Evolutionary conservation across 2,888 invertebrate genomes (phyloP), one percentile per base, ranked within the genome.

Genomic region (Leptinotarsa tumamoca): DNA sequence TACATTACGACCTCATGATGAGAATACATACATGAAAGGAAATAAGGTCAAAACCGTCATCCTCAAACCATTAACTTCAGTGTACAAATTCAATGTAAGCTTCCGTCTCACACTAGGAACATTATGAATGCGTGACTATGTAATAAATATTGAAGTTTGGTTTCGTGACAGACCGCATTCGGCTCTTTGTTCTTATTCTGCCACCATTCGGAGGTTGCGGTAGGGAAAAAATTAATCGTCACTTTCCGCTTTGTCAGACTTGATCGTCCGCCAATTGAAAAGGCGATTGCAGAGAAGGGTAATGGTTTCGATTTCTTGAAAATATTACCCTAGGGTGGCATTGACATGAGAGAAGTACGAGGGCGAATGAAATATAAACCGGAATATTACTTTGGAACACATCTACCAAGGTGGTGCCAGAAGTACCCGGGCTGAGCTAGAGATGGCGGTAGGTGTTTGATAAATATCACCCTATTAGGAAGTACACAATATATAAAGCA

Each of bases 111-210:
- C 70, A 72, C 70, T 52, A 72, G 72, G 68, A 69, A 78, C 72
- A 76, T 70, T 72, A 67, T 71, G 78, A 74, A 71, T 71, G 68
- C 72, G 74, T 76, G 72, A 76, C 73, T 69, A 78, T 70, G 78
- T 80, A 76, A 81, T 81, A 81, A 81, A 81, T 81, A 78, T 79
- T 63, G 71, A 67, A 66, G 71, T 74, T 68, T 73, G 79, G 75
- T 76, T 80, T 69, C 50, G 75, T 81, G 79, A 81, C 81, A 81
- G 75, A 81, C 81, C 81, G 77, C 81, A 79, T 67, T 78, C 74
- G 76, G 51, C 68, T 71, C 73, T 74, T 74, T 74, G 72, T 74
- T 72, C 71, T 33, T 68, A 67, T 67, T 73, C 63, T 63, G 70
- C 67, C 67, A 56, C 71, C 71, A 61, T 73, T 73, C 49, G 58